phyloP scores from a whole-genome alignment of 2,888 invertebrate species.

The Mellilla xanthometata region DNA sequence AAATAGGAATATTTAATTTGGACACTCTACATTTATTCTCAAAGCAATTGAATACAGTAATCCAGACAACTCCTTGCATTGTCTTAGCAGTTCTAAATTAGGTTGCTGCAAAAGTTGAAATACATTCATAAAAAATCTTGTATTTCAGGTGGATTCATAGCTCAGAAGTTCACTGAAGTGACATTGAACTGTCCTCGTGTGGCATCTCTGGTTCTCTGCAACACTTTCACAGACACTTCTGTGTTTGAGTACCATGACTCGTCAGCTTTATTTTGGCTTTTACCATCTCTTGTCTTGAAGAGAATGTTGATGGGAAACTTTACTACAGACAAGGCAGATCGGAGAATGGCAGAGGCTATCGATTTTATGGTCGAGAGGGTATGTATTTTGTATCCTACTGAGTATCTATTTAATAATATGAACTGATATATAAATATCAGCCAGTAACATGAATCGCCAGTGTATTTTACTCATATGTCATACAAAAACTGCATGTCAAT shows the following conservation, averaged over 20 bases:
- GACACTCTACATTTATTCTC: too few species aligned
- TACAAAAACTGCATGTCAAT: too few species aligned
- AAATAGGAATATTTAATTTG: too few species aligned
- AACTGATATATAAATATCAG: too few species aligned
- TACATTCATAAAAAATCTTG: background rate
- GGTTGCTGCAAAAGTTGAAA: background rate
- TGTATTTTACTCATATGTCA: too few species aligned
- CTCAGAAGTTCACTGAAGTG: slow-evolving; percentile 94
- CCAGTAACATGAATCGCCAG: too few species aligned
- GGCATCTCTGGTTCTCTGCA: slow-evolving; percentile 92
- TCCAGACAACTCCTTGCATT: background rate
- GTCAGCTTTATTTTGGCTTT: slow-evolving; percentile 92
- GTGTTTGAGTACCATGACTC: slow-evolving; percentile 93
- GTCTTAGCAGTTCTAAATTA: background rate
- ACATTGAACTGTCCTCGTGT: slow-evolving; percentile 89
- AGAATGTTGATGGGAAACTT: slow-evolving; percentile 95
- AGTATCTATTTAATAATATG: too few species aligned
- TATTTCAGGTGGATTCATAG: slow-evolving; percentile 91
- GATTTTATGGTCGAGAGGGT: slow-evolving; percentile 96
- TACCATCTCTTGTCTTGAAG: slow-evolving; percentile 91
- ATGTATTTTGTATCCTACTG: slow-evolving; percentile 41
- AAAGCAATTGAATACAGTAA: too few species aligned
- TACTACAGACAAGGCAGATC: slow-evolving; percentile 86
- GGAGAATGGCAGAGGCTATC: slow-evolving; percentile 90
- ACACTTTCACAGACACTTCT: slow-evolving; percentile 94